Evolutionary conservation across 2,113 vertebrate species (phyloP).

Genomic region (Symphodus melops): DNA sequence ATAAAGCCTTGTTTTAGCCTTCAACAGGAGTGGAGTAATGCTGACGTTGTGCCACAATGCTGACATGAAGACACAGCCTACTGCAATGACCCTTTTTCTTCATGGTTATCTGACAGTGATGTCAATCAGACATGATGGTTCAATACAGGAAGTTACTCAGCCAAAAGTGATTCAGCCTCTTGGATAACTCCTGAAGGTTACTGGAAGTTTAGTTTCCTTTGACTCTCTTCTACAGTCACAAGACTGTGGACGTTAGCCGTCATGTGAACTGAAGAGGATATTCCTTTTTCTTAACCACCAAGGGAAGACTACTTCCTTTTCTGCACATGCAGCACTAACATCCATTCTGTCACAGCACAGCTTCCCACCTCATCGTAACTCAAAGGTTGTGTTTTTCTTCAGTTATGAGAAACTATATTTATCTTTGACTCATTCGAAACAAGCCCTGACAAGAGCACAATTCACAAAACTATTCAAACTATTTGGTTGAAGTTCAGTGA

Average conservation of each 20-base stretch:
- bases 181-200: neutral
- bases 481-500: neutral
- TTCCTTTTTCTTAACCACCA: constrained; percentile 29
- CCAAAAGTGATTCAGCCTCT: neutral
- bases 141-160: neutral
- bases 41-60: neutral
- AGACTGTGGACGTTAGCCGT: neutral
- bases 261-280: constrained; percentile 12
- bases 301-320: constrained; percentile 35
- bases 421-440: neutral
- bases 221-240: constrained; percentile 10
- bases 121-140: neutral
- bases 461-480: neutral
- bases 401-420: neutral
- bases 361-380: neutral
- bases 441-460: neutral
- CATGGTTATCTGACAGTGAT: neutral
- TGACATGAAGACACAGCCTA: neutral
- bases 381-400: neutral
- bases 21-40: neutral
- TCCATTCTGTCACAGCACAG: constrained; percentile 15
- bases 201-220: constrained; percentile 4
- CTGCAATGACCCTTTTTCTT: neutral
- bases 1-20: neutral
- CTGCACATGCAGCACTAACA: constrained; percentile 13